Evolutionary conservation across 2,113 vertebrate genomes (phyloP), one percentile per base, ranked within the genome.

Genomic region (Prinia subflava): DNA sequence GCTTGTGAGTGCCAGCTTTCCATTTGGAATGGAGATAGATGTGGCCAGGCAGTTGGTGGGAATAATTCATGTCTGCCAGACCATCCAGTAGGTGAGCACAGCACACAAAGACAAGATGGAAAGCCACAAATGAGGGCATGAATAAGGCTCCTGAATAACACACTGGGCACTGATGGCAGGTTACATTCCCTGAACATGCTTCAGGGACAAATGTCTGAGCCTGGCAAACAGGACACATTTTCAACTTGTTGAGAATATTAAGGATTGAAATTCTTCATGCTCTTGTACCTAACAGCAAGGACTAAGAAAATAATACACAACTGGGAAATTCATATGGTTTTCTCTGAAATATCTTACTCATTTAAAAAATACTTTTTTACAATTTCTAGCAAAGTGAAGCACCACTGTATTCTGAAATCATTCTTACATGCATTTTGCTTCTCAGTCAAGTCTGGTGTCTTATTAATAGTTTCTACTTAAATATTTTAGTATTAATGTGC

Each of bases 51-150:
- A n/a, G 10, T 12, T 71, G 59, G 37, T 44, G 30, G 62, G 49
- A 90, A 50, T 67, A 57, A 65, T 35, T 91, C 7, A 33, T 1
- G 3, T 23, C 63, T 93, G 28, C 31, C 50, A 80, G 35, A 70
- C 8, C 5, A 55, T 49, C 12, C 55, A 53, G 7, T 6, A 49
- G 17, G 16, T 55, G 39, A 59, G 35, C 30, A 44, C 13, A 83
- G 35, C 27, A 37, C 27, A 9, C 2, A 15, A 41, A 47, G 41
- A 33, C 11, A 27, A 69, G 23, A 27, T 39, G 31, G n/a, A 47
- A 75, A 57, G 6, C 28, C 1, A 1, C n/a, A 64, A 2, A 2
- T 1, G 2, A 11, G 20, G 67, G 31, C 7, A 21, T 8, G 41
- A 60, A 52, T 41, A 70, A 59, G 0, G 0, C 18, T 82, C 16